phyloP scores from a whole-genome alignment of 2,113 vertebrate genomes.

The Meleagris gallopavo region DNA sequence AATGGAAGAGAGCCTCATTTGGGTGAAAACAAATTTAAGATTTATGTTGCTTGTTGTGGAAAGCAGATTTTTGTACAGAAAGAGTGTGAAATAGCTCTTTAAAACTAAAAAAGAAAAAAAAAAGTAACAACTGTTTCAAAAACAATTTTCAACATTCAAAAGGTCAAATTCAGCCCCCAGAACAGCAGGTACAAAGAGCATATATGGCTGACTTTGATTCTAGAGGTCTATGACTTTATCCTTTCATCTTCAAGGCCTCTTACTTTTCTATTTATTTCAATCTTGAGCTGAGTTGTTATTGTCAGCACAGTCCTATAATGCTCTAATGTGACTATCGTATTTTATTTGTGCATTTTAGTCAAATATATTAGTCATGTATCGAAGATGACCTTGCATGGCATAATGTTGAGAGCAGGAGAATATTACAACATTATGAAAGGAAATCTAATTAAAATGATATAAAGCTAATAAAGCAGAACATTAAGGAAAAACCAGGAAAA shows the following conservation, averaged over 20 bases:
- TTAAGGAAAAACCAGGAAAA: slow-evolving; percentile 47
- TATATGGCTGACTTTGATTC: slow-evolving; percentile 15
- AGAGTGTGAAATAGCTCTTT: slow-evolving; percentile 12
- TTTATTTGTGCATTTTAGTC: slow-evolving; percentile 45
- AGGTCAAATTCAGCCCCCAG: slow-evolving; percentile 38
- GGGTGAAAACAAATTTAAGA: not conserved
- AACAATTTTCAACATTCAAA: not conserved
- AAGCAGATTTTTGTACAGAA: not conserved
- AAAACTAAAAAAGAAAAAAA: slow-evolving; percentile 14
- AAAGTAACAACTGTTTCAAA: not conserved
- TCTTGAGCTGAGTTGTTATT: slow-evolving; percentile 36
- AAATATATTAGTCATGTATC: slow-evolving; percentile 36
- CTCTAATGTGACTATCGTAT: slow-evolving; percentile 57
- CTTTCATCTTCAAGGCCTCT: slow-evolving; percentile 45
- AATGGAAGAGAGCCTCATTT: not conserved
- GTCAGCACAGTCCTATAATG: slow-evolving; percentile 4
- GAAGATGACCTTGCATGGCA: slow-evolving; percentile 42
- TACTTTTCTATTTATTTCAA: not conserved
- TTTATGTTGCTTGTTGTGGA: not conserved
- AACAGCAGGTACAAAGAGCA: slow-evolving; percentile 30
- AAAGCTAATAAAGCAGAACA: slow-evolving; percentile 35
- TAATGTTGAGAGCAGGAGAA: slow-evolving; percentile 1
- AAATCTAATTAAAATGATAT: slow-evolving; percentile 59
- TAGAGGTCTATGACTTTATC: slow-evolving; percentile 38
- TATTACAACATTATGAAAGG: not conserved